These are phyloP conservation scores for Sardinella longiceps DNA, from an alignment of 2,797 vertebrate genomes.

Conservation along the genomic window DNA sequence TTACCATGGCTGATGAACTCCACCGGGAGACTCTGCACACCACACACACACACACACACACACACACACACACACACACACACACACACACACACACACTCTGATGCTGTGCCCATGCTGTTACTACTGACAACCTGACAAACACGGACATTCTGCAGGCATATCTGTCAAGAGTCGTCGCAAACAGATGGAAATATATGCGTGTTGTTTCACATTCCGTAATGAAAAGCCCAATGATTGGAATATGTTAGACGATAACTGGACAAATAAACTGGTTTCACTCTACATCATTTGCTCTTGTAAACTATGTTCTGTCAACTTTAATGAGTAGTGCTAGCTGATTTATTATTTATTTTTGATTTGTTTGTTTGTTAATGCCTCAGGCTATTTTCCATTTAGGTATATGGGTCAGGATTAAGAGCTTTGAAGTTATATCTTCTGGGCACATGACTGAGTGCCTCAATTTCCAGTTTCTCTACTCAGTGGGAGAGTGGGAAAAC, in stretches of 20 bases:
- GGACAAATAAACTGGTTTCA: not conserved
- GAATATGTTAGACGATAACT: not conserved
- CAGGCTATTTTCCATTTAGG: not conserved
- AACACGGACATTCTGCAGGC: not conserved
- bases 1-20: constrained; percentile 43
- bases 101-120: not conserved
- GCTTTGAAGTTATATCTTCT: not conserved
- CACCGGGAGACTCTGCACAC: constrained; percentile 7
- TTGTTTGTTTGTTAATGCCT: not conserved
- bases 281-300: not conserved
- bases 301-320: not conserved
- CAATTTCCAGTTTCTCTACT: not conserved
- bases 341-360: not conserved
- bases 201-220: not conserved
- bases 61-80: too few relatives aligned
- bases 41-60: not conserved
- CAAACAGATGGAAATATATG: constrained; percentile 2
- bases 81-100: not conserved
- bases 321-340: not conserved
- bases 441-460: not conserved
- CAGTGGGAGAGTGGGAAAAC: not conserved
- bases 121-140: not conserved
- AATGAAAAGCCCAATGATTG: not conserved
- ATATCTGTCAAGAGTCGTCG: not conserved
- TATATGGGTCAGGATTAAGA: not conserved